phyloP scores from a whole-genome alignment of 2,888 invertebrate species.

The Lasioglossum oenotherae region DNA sequence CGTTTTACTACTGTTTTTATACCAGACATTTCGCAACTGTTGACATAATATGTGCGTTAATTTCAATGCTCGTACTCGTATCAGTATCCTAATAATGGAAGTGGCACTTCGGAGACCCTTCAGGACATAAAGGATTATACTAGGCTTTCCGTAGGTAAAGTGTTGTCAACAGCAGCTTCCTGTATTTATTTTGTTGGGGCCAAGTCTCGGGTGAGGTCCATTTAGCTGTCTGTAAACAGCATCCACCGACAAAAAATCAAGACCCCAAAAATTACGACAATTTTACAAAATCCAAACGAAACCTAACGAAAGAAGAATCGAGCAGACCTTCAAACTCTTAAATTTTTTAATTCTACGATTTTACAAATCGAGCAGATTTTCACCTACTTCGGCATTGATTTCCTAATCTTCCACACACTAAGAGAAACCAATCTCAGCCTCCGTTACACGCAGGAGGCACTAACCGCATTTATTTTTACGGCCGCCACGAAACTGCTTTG shows the following conservation, averaged over 20 bases:
- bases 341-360: too few relatives aligned
- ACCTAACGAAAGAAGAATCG: neutral
- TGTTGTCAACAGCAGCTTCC: neutral
- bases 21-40: neutral
- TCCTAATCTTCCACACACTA: neutral
- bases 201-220: neutral
- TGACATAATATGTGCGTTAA: neutral
- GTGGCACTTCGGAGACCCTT: neutral
- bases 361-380: neutral
- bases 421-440: neutral
- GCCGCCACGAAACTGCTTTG: neutral
- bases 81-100: neutral
- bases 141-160: constrained; percentile 1
- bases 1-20: neutral
- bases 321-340: too few relatives aligned
- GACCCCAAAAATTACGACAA: neutral
- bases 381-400: neutral
- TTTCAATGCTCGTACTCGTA: neutral
- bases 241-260: neutral
- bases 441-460: neutral
- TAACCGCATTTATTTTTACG: constrained; percentile 6
- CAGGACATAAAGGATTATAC: neutral
- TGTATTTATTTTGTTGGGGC: neutral
- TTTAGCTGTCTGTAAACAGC: neutral
- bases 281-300: neutral